These are phyloP conservation scores for Brachyrhaphis roseni DNA, from an alignment of 2,797 vertebrate genomes.

Conservation along the genomic window DNA sequence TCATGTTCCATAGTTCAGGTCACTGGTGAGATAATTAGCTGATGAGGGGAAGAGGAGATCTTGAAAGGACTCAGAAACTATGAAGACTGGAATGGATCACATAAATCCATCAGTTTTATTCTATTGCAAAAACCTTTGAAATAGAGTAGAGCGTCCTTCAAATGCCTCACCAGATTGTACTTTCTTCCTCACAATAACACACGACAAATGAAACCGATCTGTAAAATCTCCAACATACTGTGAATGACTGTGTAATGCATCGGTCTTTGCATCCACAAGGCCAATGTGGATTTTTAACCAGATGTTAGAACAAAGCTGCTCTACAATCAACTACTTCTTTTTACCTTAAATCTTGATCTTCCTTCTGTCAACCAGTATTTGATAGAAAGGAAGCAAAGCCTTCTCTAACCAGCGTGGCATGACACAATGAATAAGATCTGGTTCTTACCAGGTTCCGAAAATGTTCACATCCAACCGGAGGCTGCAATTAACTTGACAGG, in stretches of 20 bases:
- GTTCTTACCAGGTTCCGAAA: neutral
- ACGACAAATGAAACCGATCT: neutral
- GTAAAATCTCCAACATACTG: neutral
- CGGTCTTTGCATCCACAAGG: neutral
- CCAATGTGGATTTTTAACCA: neutral
- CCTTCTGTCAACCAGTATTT: neutral
- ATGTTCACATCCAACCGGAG: neutral
- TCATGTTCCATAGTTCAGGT: neutral
- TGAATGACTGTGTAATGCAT: neutral
- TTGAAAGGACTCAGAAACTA: neutral
- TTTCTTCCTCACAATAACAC: neutral
- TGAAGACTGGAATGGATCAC: neutral
- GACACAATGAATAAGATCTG: neutral
- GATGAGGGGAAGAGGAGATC: neutral
- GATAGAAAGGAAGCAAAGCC: neutral
- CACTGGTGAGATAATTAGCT: neutral
- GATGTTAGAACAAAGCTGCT: neutral
- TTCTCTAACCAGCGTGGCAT: neutral
- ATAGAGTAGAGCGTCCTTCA: neutral
- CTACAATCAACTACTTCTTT: neutral
- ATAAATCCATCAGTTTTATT: neutral
- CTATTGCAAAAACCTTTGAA: too few species aligned
- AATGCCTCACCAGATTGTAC: neutral
- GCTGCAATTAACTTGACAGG: too few species aligned
- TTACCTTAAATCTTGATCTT: neutral